phyloP scores from a whole-genome alignment of 2,113 vertebrate genomes.

The Arizona elegans region DNA sequence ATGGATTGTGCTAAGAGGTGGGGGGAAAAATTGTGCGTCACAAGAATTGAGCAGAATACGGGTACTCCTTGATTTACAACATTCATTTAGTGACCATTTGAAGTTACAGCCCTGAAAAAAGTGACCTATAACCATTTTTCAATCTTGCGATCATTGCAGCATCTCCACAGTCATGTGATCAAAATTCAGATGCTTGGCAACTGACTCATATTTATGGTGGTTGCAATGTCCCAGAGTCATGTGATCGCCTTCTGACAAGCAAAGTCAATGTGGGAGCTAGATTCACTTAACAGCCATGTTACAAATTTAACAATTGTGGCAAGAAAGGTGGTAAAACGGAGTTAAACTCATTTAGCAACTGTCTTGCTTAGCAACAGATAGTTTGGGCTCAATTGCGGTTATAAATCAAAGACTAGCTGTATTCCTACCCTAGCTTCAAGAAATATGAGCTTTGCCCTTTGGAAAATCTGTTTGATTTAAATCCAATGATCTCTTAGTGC shows the following conservation, averaged over 20 bases:
- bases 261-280: not conserved
- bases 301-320: not conserved
- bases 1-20: not conserved
- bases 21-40: not conserved
- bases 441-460: not conserved
- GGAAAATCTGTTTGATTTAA: not conserved
- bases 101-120: not conserved
- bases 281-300: not conserved
- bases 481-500: not conserved
- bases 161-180: not conserved
- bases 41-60: not conserved
- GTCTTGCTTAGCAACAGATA: not conserved
- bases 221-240: not conserved
- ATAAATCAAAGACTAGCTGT: not conserved
- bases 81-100: not conserved
- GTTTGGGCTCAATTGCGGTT: not conserved
- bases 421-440: not conserved
- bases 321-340: not conserved
- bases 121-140: not conserved
- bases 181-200: not conserved
- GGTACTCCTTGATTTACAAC: not conserved
- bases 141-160: not conserved
- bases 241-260: not conserved
- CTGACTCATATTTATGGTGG: not conserved
- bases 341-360: not conserved